Evolutionary conservation across 2,888 invertebrate species (phyloP).

Genomic region (Cantharis lateralis): DNA sequence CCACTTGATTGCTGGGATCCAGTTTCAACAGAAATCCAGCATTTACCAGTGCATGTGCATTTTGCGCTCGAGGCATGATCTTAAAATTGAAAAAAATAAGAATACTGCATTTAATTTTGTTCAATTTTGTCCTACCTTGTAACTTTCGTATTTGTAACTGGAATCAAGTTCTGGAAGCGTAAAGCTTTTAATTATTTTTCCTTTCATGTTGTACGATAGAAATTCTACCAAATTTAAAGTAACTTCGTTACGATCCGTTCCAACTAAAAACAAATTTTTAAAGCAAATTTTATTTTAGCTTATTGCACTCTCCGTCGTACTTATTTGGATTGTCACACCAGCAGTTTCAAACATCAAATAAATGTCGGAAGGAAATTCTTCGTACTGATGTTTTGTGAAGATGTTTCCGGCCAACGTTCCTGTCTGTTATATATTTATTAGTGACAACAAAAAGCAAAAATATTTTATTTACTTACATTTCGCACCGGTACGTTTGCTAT

Average conservation of each 20-base stretch:
- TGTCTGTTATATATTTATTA: constrained; percentile 53
- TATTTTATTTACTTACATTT: constrained; percentile 62
- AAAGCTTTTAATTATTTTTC: constrained; percentile 57
- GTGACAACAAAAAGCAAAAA: background rate
- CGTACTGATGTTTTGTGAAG: constrained; percentile 68
- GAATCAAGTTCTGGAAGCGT: constrained; percentile 56
- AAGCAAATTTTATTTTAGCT: background rate
- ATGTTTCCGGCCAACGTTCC: constrained; percentile 76
- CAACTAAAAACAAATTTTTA: background rate
- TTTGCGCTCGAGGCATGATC: constrained; percentile 73
- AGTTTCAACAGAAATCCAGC: constrained; percentile 71
- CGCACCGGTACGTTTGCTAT: constrained; percentile 74
- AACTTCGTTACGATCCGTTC: background rate
- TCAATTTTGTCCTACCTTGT: constrained; percentile 40
- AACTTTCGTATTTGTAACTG: constrained; percentile 47
- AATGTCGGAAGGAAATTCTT: constrained; percentile 75
- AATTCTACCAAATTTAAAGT: constrained; percentile 47
- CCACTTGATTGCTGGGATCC: constrained; percentile 52
- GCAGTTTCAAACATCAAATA: constrained; percentile 67
- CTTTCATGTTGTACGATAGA: constrained; percentile 55
- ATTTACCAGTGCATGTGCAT: constrained; percentile 74
- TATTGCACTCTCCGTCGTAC: constrained; percentile 21
- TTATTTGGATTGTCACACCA: constrained; percentile 57
- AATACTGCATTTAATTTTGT: background rate
- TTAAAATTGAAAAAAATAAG: constrained; percentile 47